Conservation (phyloP, 2,797 vertebrate genomes). For the Carduelis carduelis region DNA sequence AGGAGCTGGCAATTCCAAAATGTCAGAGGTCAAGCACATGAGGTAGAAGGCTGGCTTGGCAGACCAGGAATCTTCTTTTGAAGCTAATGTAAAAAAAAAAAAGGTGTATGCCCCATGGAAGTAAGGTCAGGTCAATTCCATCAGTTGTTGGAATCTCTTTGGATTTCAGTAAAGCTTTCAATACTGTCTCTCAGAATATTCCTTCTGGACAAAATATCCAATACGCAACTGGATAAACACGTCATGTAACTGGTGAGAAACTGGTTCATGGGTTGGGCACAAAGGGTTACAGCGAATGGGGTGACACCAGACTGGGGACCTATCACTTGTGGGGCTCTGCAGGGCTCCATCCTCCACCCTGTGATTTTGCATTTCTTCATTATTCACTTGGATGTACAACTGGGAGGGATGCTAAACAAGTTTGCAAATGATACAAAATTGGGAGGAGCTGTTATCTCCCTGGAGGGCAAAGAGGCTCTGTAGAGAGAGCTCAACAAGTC, state of each 20-base stretch:
- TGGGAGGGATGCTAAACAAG: background rate
- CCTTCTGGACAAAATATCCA: background rate
- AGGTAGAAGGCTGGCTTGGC: background rate
- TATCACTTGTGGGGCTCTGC: background rate
- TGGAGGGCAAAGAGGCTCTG: accelerated
- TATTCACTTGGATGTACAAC: background rate
- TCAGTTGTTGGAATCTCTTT: background rate
- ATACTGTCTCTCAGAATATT: background rate
- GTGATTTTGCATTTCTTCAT: background rate
- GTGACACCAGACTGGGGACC: background rate
- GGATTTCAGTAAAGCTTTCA: background rate
- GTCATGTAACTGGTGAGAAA: background rate
- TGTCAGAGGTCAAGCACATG: background rate
- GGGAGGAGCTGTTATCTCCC: background rate
- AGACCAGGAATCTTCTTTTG: background rate
- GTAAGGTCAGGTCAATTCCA: background rate
- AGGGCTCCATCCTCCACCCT: accelerated
- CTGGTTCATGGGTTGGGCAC: accelerated
- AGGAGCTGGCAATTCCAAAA: background rate
- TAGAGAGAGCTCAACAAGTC: background rate
- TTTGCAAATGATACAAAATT: background rate
- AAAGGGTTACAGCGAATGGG: too few species aligned
- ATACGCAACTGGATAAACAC: background rate
- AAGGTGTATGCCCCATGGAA: background rate
- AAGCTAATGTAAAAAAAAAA: background rate